Evolutionary conservation across 2,888 invertebrate genomes (phyloP), one percentile per base, ranked within the genome.

Genomic region (Elmis aenea): DNA sequence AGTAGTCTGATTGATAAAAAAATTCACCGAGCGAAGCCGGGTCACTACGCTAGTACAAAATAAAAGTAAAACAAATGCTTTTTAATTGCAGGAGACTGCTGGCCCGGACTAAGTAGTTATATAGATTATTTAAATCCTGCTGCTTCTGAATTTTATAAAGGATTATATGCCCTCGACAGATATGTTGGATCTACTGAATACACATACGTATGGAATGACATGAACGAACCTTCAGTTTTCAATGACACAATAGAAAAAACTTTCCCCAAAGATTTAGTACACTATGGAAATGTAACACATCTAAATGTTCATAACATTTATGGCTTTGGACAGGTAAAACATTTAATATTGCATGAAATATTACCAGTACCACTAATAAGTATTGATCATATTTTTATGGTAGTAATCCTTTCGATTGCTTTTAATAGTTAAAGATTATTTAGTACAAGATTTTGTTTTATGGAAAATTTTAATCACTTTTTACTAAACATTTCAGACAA

Each of bases 211-310:
- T 99, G 97, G 97, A 97, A 97, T 61, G 97, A 97, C 58, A 99
- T 97, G 97, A 99, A 97, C 55, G 97, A 99, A 61, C 97, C 97
- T 0, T 92, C 94, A 3, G 91, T 97, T 0, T 99, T 99, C 67
- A 94, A 90, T 64, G 93, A 93, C 0, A 94, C 95, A 0, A 23
- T 5, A 5, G 96, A 97, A 69, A 78, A 93, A 10, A 96, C 96
- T 0, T 88, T 97, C 84, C 89, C 88, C 86, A 83, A 70, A 78
- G 96, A 46, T 91, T 75, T 83, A 41, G 62, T 85, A 1, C 97
- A 99, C 61, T 77, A 79, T 62, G 77, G 83, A 54, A 80, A 77
- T n/a, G 83, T 78, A 76, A 89, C 87, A 58, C 86, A 83, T 70
- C 78, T 96, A 45, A 92, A 95, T 61, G 74, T 97, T 0, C 97